Evolutionary conservation across 1,140 invertebrate species (phyloP), one percentile per base, ranked within the genome.

Genomic region (Metaphire vulgaris): DNA sequence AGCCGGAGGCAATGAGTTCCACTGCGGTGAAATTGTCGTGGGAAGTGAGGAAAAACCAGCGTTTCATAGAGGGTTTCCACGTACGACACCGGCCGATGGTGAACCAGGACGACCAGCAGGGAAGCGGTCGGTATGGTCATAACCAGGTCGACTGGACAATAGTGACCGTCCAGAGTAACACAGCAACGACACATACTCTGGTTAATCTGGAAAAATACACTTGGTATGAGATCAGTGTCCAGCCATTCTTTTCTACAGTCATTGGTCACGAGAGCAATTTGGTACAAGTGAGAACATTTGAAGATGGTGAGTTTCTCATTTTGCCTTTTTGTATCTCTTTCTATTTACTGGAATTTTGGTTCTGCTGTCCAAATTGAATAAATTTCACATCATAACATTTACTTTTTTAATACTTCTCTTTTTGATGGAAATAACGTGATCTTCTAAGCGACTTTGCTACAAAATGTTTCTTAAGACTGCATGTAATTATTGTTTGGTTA

Each of bases 11-110:
- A 28, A 87, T 93, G 76, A 92, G 90, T 75, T 92, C 93, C 1
- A 93, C 91, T 56, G 91, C 92, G 41, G 89, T 96, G 1, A 91
- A 91, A 86, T 89, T 96, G 79, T 89, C 90, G 74, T 97, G 94
- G 94, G 91, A 92, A 87, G 91, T 94, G 84, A 78, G 89, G 83
- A 80, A 84, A 75, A 80, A 83, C 56, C 79, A 83, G 56, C 80
- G 86, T 2, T 82, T 85, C 69, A 85, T 96, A 0, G 93, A 98
- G 88, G 96, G 96, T 16, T 91, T 96, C 28, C 96, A 97, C 83
- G 92, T 98, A 69, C 91, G 95, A 77, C 98, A 95, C 84, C 90
- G 84, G 64, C 94, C 76, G 91, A 93, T 76, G 28, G 81, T 87
- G 92, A 70, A 90, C 90, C 69, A 31, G 33, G 28, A 78, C 6